Evolutionary conservation across 1,140 invertebrate species (phyloP), one percentile per base, ranked within the genome.

Genomic region (Drosophila serrata): DNA sequence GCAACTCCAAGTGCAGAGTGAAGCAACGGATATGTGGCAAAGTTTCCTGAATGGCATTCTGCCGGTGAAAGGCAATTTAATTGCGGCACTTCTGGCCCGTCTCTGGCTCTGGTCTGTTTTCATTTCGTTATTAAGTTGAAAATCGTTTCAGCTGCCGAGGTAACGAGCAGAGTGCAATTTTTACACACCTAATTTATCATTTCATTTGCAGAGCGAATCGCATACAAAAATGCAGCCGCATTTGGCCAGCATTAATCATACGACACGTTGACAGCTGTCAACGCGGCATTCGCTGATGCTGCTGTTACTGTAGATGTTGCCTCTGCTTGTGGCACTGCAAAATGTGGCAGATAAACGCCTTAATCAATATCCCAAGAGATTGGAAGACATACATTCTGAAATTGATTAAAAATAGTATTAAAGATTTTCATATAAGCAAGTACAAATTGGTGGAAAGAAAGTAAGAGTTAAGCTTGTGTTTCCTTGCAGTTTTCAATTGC

Each of bases 231-330:
- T 80, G 79, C 81, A 70, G 79, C 75, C 79, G 74, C 74, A 85
- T 70, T 88, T 81, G 81, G 64, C 55, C 68, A 70, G 69, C 84
- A 91, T 91, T 91, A 91, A 82, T 91, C 90, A 91, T 91, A 84
- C 70, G 88, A 82, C 87, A 80, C 67, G 79, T 86, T 91, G 90
- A 91, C 90, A 86, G 79, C 79, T 88, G 81, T 88, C 84, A 91
- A 68, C 84, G 72, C 70, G 57, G 45, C 59, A 22, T 17, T 70
- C 57, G 64, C 35, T 46, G 60, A 60, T 79, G 57, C 45, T 76
- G 72, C 57, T 48, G 42, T 48, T 46, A 35, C 24, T 60, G 40
- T 39, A 51, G 49, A 42, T 39, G 39, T 29, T 55, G 35, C 46
- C 37, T 33, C n/a, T 11, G 37, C 60, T 24, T 24, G 58, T 43